These are phyloP conservation scores for Gulo gulo DNA, from an alignment of 2,113 vertebrate species.

Conservation along the genomic window DNA sequence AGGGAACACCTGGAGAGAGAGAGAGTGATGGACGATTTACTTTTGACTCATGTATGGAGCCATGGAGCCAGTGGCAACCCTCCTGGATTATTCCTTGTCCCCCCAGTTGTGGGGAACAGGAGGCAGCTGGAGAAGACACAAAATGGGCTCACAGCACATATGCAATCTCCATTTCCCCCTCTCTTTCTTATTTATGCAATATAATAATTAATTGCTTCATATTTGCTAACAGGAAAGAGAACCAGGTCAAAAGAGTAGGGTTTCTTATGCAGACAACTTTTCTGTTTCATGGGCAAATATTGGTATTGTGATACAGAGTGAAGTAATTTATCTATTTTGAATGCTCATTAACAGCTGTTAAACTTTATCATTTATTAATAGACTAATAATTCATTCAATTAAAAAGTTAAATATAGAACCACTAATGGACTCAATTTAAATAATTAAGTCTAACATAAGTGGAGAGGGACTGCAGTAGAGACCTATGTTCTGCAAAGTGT, in stretches of 20 bases:
- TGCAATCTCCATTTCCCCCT: not conserved
- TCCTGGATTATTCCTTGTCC: fast-evolving
- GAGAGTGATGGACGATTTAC: not conserved
- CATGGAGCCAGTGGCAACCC: not conserved
- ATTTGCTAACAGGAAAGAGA: not conserved
- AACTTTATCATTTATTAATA: slow-evolving; percentile 68
- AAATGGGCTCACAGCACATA: not conserved
- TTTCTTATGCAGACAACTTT: slow-evolving; percentile 9
- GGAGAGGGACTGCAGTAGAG: not conserved
- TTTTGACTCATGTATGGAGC: not conserved
- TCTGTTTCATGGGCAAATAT: slow-evolving; percentile 25
- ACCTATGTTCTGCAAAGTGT: not conserved
- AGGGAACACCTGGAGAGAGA: not conserved
- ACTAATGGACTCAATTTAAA: slow-evolving; percentile 63
- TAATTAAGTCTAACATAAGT: slow-evolving; percentile 22
- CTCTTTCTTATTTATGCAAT: not conserved
- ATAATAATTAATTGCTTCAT: not conserved
- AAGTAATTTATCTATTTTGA: slow-evolving; percentile 47
- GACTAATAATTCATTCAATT: slow-evolving; percentile 53
- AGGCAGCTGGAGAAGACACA: not conserved
- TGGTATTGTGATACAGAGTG: not conserved
- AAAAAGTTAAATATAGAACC: slow-evolving; percentile 59
- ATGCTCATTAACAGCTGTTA: slow-evolving; percentile 60
- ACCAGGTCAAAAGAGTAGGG: not conserved
- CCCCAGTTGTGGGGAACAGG: too few relatives aligned